Evolutionary conservation across 1,140 invertebrate species (phyloP), one percentile per base, ranked within the genome.

Genomic region (Bombus consobrinus): DNA sequence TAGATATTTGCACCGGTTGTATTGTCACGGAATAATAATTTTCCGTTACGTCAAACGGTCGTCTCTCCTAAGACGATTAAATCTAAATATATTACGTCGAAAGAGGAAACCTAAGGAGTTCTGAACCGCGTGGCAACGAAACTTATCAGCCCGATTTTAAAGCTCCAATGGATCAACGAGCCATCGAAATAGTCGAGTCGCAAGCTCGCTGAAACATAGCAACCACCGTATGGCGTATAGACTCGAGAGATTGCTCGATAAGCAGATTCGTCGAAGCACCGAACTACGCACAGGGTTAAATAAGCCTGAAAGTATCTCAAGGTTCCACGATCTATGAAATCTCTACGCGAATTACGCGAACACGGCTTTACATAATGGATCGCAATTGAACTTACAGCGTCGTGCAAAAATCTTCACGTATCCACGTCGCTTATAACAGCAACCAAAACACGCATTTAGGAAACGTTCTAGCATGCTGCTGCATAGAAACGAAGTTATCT

Each of bases 291-390:
- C 0, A 28, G 81, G 15, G 15, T 83, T 53, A 83, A 53, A 83
- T 68, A 39, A n/a, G 72, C 22, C 10, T 43, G 4, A 28, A 76
- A 9, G 72, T 28, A 15, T 53, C 81, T 37, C 72, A 12, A 83
- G 72, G 72, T 37, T 68, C 5, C 71, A 43, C 57, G 6, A 59
- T 75, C 41, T 39, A 68, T 59, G 28, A 75, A 83, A 83, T 83
- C 72, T 83, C 57, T 37, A 34, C 28, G 9, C 62, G 53, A 75
- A 39, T 53, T 39, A n/a, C 41, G 13, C 28, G 15, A 39, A 18
- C 62, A 32, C 8, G 57, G 9, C 72, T 83, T 66, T 71, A 71
- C 41, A 71, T 79, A 78, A 78, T 78, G 47, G 47, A 43, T 39
- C 32, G 5, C 47, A 84, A 84, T 78, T 69, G 66, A n/a, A 37